Conservation (phyloP, 2,113 vertebrate genomes). For the Brienomyrus longianalis region DNA sequence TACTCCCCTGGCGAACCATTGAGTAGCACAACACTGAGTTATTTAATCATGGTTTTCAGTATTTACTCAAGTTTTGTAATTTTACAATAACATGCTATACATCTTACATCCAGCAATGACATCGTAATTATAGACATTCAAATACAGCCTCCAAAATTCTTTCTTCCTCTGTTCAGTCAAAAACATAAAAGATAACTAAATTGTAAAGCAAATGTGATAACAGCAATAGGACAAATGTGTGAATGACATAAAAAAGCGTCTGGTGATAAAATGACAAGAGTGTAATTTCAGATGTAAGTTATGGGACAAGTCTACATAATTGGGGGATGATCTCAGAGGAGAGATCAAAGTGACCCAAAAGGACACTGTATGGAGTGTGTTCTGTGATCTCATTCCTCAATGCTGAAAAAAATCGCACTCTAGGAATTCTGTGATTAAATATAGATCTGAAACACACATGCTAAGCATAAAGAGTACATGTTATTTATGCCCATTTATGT, state of each 20-base stretch:
- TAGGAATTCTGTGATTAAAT: neutral
- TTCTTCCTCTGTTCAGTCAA: neutral
- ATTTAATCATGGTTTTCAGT: neutral
- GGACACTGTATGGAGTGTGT: neutral
- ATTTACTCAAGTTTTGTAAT: neutral
- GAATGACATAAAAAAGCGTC: neutral
- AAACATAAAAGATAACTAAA: neutral
- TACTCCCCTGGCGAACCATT: neutral
- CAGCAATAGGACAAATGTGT: neutral
- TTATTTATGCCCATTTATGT: neutral
- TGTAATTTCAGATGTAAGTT: neutral
- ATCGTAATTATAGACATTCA: neutral
- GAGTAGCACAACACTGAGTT: neutral
- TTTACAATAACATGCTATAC: neutral
- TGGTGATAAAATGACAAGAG: neutral
- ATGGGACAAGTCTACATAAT: neutral
- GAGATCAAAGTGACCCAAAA: slow-evolving; percentile 6
- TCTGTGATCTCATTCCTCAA: neutral
- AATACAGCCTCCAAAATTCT: neutral
- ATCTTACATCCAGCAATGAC: neutral
- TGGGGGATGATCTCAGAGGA: slow-evolving; percentile 4
- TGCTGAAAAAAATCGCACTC: neutral
- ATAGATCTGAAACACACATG: neutral
- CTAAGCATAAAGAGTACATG: neutral
- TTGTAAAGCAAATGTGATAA: neutral